Conservation (phyloP, 2,797 vertebrate species). For the Enteromius viviparus region DNA sequence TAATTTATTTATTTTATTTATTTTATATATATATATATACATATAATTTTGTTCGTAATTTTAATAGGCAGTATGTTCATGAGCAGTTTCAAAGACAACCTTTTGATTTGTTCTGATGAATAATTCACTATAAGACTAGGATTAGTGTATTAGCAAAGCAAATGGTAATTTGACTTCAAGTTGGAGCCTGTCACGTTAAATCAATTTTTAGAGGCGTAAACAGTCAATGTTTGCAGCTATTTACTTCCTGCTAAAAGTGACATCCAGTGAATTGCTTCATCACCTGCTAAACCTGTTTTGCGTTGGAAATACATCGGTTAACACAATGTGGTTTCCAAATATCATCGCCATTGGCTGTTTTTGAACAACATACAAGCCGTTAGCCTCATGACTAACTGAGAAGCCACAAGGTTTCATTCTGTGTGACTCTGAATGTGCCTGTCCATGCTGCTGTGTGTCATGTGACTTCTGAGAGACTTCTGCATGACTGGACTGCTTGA, state of each 20-base stretch:
- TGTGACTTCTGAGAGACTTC: not conserved
- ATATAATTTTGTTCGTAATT: not conserved
- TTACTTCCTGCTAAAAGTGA: not conserved
- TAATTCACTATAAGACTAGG: not conserved
- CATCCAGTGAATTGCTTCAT: not conserved
- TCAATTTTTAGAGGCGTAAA: not conserved
- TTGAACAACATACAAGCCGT: not conserved
- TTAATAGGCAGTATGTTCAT: not conserved
- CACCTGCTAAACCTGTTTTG: conserved; percentile 1
- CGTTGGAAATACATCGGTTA: not conserved
- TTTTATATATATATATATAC: too few relatives aligned
- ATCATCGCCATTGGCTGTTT: not conserved
- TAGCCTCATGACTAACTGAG: not conserved
- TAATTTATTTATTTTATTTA: too few relatives aligned
- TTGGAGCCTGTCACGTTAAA: not conserved
- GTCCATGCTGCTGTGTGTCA: not conserved
- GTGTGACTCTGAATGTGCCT: not conserved
- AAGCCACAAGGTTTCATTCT: not conserved
- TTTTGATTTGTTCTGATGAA: not conserved
- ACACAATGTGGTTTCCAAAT: not conserved
- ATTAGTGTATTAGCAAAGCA: not conserved
- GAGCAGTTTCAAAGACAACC: not conserved
- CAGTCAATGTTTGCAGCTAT: not conserved
- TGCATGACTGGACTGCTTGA: not conserved
- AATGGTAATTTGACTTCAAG: not conserved